phyloP scores from a whole-genome alignment of 2,888 invertebrate genomes.

The Isotomurus palustris region DNA sequence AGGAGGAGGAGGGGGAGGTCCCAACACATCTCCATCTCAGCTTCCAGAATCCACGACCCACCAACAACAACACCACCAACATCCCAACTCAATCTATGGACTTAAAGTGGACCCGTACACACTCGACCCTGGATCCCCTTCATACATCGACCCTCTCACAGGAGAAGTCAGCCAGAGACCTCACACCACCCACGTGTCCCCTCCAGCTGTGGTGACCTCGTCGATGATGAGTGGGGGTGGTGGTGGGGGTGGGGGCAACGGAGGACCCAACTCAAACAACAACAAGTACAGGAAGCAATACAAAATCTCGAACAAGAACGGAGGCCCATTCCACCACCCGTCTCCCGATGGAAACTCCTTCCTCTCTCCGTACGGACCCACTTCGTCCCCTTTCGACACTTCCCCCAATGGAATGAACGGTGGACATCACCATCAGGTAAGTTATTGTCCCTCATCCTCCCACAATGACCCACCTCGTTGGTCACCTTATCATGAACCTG shows the following conservation, averaged over 20 bases:
- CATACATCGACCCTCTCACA: constrained; percentile 38
- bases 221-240: constrained; percentile 38
- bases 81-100: no score
- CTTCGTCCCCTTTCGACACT: constrained; percentile 1
- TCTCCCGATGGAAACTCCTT: background rate
- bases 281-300: constrained; percentile 8
- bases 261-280: background rate
- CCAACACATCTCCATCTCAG: constrained; percentile 35
- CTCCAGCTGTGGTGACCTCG: constrained; percentile 43
- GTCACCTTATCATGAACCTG: constrained; percentile 4
- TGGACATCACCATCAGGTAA: constrained; percentile 6
- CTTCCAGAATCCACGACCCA: constrained; percentile 45
- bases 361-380: constrained; percentile 1
- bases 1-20: constrained; percentile 35
- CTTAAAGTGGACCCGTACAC: constrained; percentile 46
- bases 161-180: constrained; percentile 42
- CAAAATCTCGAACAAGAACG: constrained; percentile 6
- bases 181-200: constrained; percentile 44
- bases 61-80: no score
- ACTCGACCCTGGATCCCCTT: constrained; percentile 39
- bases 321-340: background rate
- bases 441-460: constrained; percentile 12
- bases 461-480: constrained; percentile 14
- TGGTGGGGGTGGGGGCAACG: no score
- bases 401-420: constrained; percentile 6